Conservation (phyloP, 2,113 vertebrate genomes). For the Platichthys stellatus region DNA sequence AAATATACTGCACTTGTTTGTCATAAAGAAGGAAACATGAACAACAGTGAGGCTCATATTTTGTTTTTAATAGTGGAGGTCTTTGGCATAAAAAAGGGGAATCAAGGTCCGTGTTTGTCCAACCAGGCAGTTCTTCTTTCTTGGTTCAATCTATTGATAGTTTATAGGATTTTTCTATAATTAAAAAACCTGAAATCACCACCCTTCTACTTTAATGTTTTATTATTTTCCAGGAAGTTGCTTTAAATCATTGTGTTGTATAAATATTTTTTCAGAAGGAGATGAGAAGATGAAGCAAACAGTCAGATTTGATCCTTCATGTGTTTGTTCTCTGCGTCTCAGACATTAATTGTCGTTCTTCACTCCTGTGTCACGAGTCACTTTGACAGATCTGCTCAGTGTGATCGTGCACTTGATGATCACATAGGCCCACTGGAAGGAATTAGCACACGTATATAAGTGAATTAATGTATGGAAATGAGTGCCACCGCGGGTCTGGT, state of each 20-base stretch:
- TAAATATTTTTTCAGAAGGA: background rate
- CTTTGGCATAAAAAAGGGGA: background rate
- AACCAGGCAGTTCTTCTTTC: background rate
- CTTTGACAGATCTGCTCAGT: constrained; percentile 59
- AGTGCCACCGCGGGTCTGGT: constrained; percentile 59
- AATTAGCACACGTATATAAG: constrained; percentile 74
- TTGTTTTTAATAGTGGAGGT: background rate
- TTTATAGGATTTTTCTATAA: background rate
- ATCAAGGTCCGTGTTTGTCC: background rate
- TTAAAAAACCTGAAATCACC: background rate
- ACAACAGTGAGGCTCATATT: background rate
- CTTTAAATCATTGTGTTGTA: background rate
- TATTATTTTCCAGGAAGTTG: background rate
- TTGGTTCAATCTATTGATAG: background rate
- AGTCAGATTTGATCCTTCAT: constrained; percentile 24
- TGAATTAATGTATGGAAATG: constrained; percentile 80
- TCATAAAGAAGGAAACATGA: background rate
- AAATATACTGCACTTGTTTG: background rate
- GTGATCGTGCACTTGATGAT: constrained; percentile 61
- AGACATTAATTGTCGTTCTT: constrained; percentile 42
- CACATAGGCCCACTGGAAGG: constrained; percentile 23
- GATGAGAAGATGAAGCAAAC: constrained; percentile 32
- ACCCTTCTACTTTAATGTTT: background rate
- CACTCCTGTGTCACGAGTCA: constrained; percentile 50
- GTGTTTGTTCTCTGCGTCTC: constrained; percentile 41